These are phyloP conservation scores for Zaprionus capensis DNA, from an alignment of 1,140 invertebrate genomes.

Conservation along the genomic window DNA sequence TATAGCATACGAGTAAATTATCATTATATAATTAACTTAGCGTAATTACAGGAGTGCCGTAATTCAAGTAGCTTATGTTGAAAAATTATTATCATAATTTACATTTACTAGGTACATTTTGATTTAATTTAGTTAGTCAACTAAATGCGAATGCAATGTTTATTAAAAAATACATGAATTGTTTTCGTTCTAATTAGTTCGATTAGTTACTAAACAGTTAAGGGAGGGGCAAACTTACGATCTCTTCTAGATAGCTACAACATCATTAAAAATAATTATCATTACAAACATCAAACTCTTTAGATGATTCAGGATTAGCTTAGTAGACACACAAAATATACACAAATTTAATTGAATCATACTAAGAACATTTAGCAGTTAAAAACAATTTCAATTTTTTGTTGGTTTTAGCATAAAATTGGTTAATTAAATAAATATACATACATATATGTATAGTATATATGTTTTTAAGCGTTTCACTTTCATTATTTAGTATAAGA, in stretches of 20 bases:
- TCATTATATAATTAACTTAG: constrained; percentile 23
- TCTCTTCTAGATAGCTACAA: constrained; percentile 28
- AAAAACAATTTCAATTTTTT: constrained; percentile 47
- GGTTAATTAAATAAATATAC: constrained; percentile 56
- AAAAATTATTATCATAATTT: constrained; percentile 82
- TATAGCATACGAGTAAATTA: constrained; percentile 36
- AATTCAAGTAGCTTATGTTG: constrained; percentile 60
- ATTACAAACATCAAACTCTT: constrained; percentile 22
- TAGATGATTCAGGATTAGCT: constrained; percentile 40
- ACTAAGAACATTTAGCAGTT: constrained; percentile 63
- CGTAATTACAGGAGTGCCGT: constrained; percentile 9
- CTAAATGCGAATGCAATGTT: constrained; percentile 66
- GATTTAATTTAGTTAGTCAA: constrained; percentile 65
- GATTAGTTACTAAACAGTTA: constrained; percentile 20
- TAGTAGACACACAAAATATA: constrained; percentile 46
- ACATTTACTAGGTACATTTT: constrained; percentile 82
- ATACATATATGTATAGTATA: constrained; percentile 39
- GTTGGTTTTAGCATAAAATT: constrained; percentile 24
- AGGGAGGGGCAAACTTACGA: not conserved
- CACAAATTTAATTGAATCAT: constrained; percentile 43
- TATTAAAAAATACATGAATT: constrained; percentile 38
- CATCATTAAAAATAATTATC: constrained; percentile 17
- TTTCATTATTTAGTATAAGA: constrained; percentile 65
- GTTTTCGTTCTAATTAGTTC: not conserved
- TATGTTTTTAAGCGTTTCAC: constrained; percentile 65